A percentile compares a stretch with the other conserved stretches of the same genome.
Conservation (phyloP, 2,113 vertebrate genomes). For the Corythornis vintsioides region DNA sequence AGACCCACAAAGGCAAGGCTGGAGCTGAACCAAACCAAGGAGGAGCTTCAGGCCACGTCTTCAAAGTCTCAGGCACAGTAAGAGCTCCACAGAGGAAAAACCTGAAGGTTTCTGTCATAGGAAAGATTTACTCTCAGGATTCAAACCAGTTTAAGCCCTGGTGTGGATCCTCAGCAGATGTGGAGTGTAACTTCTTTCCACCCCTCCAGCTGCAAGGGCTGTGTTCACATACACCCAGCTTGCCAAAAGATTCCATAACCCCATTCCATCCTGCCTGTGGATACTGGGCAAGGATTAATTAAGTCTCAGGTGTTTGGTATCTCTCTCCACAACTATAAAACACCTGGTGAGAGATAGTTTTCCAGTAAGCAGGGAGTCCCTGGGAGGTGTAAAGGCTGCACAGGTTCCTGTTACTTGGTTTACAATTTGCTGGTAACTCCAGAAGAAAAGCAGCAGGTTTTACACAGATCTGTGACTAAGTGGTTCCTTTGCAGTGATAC, state of each 20-base stretch:
- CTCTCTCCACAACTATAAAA: neutral
- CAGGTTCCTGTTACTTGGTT: neutral
- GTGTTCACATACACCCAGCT: fast-evolving
- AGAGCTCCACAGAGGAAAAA: neutral
- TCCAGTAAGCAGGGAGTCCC: neutral
- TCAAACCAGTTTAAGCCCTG: neutral
- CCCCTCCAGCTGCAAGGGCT: neutral
- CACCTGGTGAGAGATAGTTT: neutral
- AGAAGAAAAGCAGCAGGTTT: neutral
- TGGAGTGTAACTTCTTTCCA: neutral
- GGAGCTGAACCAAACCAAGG: neutral
- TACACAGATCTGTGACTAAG: neutral
- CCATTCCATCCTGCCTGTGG: neutral
- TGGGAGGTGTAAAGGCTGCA: neutral
- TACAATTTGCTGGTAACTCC: neutral
- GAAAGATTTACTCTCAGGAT: neutral
- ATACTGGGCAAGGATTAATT: neutral
- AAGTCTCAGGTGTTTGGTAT: neutral
- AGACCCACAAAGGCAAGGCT: neutral
- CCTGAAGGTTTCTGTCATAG: neutral
- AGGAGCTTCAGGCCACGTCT: neutral
- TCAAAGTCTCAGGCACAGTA: neutral
- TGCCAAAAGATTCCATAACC: neutral
- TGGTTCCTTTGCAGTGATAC: neutral
- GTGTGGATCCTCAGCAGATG: fast-evolving